Base-by-base conservation (phyloP, 53 echinoderm and acorn worm species). In the Arbacia lixula region DNA sequence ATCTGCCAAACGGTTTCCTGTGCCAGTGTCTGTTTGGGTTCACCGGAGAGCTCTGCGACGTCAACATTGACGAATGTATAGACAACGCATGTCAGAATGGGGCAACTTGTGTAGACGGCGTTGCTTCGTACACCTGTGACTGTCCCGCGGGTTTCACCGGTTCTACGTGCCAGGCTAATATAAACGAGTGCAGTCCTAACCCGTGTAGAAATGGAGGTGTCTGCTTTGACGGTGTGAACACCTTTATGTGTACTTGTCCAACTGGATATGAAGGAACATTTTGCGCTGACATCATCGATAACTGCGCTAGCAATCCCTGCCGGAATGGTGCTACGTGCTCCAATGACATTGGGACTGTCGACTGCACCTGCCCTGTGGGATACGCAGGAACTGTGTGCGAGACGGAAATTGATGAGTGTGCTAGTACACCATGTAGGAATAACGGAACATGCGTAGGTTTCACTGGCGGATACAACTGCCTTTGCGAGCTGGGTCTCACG, bases 331-430 rank as follows among this genome's bases (percentile, higher is more conserved):
- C 69, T 28, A 68, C 56, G 2, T 87, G 88, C 56, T 58, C 53
- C 29, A 69, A 87, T 21, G 69, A 53, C 12, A 25, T 83, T n/a
- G 67, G 51, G 20, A 30, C 10, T 35, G 82, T 76, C 54, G 82
- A 67, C 27, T 87, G 88, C 50, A 30, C 28, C 52, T 87, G 88
- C 43, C 16, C 43, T 12, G 34, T 30, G 39, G 88, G 88, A 1
- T 87, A 43, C 33, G 49, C 16, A 19, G 88, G 82, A 43, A 9
- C 31, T 4, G 55, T 19, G 20, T 87, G 88, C 35, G 82, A 87
- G 34, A 54, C 51, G n/a, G 83, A 87, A 6, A 82, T 87, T 14
- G 29, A 87, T 60, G 88, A 87, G 31, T 87, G 88, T 27, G 5
- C 17, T 1, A 69, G 82, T 58, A 22, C 32, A n/a, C 88, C 88